Base-by-base conservation (phyloP, 2,113 vertebrate genomes). In the Aegotheles bennettii region DNA sequence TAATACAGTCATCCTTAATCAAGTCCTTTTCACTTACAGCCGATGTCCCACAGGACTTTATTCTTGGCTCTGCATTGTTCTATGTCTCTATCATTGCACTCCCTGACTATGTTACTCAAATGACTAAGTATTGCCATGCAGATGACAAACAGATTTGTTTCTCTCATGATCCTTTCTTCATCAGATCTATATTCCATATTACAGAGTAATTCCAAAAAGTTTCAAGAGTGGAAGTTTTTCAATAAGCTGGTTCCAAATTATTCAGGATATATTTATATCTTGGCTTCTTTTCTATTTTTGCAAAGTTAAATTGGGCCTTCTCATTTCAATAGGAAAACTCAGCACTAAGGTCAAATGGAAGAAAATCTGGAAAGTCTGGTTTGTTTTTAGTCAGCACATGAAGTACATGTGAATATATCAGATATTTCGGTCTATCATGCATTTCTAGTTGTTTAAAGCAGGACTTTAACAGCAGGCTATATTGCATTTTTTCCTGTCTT, bases 121-220 rank as follows among this genome's bases (percentile, higher is more conserved):
- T 84, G 73, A 74, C 83, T 25, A 35, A 86, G 83, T 92, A 86
- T 60, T 74, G 24, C 26, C 53, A 7, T 35, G 75, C 35, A 87
- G 84, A 94, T 48, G 92, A 90, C 70, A 93, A 89, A 92, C 24
- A 75, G 77, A 96, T 93, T 81, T 87, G 86, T 61, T 48, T 17
- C 90, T 82, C 67, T 50, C 13, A 70, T 71, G 53, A 75, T 64
- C 40, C 7, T 8, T 24, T 70, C 54, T 70, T 40, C 7, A 3
- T 87, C 47, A 87, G 92, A 96, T 94, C 47, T 94, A 40, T 94
- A 84, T 91, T 94, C 87, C 91, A 87, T 92, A 71, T 59, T 67
- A 71, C 25, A 59, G 40, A 84, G 24, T 43, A 76, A 65, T 87
- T 84, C 60, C 61, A 92, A 4, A 68, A 75, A 54, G 16, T 64